Conservation (phyloP, 2,113 vertebrate genomes). For the Vanacampus margaritifer region DNA sequence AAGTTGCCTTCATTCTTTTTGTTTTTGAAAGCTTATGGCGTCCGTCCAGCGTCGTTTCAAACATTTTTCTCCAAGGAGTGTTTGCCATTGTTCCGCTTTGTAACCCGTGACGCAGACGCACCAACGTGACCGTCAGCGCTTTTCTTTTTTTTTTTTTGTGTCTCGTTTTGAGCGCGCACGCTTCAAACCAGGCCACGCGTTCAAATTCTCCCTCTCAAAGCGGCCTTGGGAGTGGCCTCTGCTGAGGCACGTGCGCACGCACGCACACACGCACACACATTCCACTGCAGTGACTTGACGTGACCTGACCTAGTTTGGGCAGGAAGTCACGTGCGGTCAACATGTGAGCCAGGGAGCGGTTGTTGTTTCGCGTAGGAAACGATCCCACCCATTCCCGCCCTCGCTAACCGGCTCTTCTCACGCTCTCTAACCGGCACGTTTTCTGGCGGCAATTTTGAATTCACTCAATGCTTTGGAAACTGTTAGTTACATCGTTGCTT, state of each 20-base stretch:
- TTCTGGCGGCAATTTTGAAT: constrained; percentile 11
- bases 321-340: constrained; percentile 32
- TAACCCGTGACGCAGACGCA: not conserved
- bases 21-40: no score
- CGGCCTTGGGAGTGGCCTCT: constrained; percentile 31
- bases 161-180: not conserved
- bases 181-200: constrained; percentile 6
- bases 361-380: not conserved
- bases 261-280: constrained; percentile 9
- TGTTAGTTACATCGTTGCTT: no score
- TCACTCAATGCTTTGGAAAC: not conserved
- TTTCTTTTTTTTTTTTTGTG: no score
- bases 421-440: constrained; percentile 11
- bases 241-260: constrained; percentile 31
- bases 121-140: no score
- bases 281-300: constrained; percentile 39
- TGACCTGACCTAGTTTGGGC: constrained; percentile 28
- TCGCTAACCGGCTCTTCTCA: constrained; percentile 18
- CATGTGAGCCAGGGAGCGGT: constrained; percentile 32
- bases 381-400: constrained; percentile 2
- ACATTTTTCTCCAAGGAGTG: not conserved
- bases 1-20: no score
- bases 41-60: not conserved
- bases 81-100: not conserved
- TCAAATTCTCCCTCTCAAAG: constrained; percentile 52